These are phyloP conservation scores for Hyaena hyaena DNA, from an alignment of 2,113 vertebrate species.

Conservation along the genomic window DNA sequence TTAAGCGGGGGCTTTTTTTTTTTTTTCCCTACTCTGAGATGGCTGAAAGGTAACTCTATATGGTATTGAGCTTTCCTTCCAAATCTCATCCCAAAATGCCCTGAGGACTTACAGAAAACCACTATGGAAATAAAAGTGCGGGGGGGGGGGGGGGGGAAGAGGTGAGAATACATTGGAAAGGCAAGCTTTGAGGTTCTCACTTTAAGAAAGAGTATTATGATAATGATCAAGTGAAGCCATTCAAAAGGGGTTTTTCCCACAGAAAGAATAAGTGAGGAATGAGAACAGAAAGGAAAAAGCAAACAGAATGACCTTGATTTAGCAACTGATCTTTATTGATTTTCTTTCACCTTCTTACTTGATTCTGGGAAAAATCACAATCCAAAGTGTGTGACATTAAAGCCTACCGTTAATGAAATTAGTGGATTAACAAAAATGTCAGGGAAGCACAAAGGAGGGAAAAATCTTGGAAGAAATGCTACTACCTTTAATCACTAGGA, in stretches of 20 bases:
- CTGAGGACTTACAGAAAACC: constrained; percentile 48
- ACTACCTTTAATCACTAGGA: constrained; percentile 17
- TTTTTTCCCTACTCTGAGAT: constrained; percentile 37
- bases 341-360: constrained; percentile 58
- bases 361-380: constrained; percentile 49
- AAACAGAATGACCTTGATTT: constrained; percentile 57
- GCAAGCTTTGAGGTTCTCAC: background rate
- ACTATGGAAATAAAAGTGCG: constrained; percentile 64
- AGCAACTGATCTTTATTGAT: constrained; percentile 51
- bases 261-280: constrained; percentile 23
- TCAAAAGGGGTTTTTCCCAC: constrained; percentile 41
- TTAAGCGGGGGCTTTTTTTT: background rate
- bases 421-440: constrained; percentile 35
- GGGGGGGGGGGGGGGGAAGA: background rate
- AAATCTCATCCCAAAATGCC: constrained; percentile 68
- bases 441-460: background rate
- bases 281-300: background rate
- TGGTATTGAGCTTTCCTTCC: constrained; percentile 57
- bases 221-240: constrained; percentile 52
- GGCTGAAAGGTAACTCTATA: constrained; percentile 63
- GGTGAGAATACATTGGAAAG: constrained; percentile 43
- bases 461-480: background rate
- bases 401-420: constrained; percentile 31
- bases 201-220: constrained; percentile 46
- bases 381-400: background rate